Conservation (phyloP, 2,888 invertebrate species). For the Lasioglossum calceatum region DNA sequence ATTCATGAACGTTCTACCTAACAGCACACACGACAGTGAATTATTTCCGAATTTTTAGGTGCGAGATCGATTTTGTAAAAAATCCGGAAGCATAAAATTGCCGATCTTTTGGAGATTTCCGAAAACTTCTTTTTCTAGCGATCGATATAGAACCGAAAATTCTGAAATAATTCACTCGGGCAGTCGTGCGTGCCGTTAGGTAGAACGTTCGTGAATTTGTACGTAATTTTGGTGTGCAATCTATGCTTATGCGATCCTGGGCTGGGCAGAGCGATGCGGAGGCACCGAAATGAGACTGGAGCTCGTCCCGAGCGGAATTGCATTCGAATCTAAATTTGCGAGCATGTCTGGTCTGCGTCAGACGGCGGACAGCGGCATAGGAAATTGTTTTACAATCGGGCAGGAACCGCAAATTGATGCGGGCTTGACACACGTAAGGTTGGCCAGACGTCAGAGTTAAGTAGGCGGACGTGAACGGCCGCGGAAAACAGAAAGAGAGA, state of each 20-base stretch:
- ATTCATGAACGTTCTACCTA: too few relatives aligned
- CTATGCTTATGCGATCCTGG: background rate
- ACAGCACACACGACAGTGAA: too few relatives aligned
- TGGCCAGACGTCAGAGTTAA: slow-evolving; percentile 27
- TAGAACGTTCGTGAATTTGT: too few relatives aligned
- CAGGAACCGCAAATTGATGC: slow-evolving; percentile 21
- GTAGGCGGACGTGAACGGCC: slow-evolving; percentile 41
- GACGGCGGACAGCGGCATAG: background rate
- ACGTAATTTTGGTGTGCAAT: background rate
- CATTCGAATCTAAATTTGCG: slow-evolving; percentile 12
- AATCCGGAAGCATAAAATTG: too few relatives aligned
- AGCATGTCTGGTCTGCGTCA: background rate
- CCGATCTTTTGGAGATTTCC: too few relatives aligned
- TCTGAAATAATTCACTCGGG: too few relatives aligned
- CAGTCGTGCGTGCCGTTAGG: too few relatives aligned
- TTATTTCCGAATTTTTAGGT: too few relatives aligned
- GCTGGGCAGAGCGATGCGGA: background rate
- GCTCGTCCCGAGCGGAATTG: background rate
- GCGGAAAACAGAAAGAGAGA: background rate
- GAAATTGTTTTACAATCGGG: slow-evolving; percentile 35
- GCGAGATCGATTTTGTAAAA: too few relatives aligned
- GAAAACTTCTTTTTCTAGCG: too few relatives aligned
- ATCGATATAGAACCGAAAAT: too few relatives aligned
- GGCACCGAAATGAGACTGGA: background rate
- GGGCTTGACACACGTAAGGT: slow-evolving; percentile 21